Percentiles rank a stretch among this genome's conserved stretches.
Evolutionary conservation across 2,113 vertebrate species (phyloP).

Genomic region (Alexandromys fortis): DNA sequence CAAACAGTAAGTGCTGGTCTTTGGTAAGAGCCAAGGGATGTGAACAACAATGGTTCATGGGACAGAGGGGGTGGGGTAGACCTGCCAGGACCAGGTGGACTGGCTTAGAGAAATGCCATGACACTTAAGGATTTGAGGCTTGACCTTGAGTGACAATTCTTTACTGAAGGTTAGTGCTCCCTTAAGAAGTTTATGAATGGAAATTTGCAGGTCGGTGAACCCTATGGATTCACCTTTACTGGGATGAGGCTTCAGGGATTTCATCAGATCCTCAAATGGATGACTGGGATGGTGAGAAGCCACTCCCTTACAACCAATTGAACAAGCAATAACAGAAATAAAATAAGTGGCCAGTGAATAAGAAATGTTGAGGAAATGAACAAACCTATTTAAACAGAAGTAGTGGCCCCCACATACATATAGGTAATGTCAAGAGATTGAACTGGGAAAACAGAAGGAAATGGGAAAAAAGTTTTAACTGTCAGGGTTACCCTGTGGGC

Average conservation of each 20-base stretch:
- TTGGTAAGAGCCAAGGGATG: neutral
- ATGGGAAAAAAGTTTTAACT: neutral
- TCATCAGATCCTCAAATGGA: slow-evolving; percentile 1
- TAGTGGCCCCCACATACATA: neutral
- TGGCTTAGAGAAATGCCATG: neutral
- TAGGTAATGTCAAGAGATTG: neutral
- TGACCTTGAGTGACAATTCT: slow-evolving; percentile 25
- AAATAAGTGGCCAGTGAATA: neutral
- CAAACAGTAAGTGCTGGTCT: neutral
- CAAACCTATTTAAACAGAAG: neutral
- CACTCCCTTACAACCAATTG: neutral
- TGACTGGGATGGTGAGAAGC: neutral
- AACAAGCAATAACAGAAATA: neutral
- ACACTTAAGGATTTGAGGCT: neutral
- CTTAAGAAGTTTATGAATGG: neutral
- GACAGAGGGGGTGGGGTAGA: accelerated
- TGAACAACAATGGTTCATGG: neutral
- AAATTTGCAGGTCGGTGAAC: neutral
- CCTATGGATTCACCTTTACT: neutral
- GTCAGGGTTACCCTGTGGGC: neutral
- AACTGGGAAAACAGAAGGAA: neutral
- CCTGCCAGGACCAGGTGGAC: neutral
- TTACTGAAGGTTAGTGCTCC: neutral
- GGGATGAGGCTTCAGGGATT: neutral
- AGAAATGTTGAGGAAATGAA: neutral